Conservation (phyloP, 2,797 vertebrate species). For the Sebastes baramenuke region DNA sequence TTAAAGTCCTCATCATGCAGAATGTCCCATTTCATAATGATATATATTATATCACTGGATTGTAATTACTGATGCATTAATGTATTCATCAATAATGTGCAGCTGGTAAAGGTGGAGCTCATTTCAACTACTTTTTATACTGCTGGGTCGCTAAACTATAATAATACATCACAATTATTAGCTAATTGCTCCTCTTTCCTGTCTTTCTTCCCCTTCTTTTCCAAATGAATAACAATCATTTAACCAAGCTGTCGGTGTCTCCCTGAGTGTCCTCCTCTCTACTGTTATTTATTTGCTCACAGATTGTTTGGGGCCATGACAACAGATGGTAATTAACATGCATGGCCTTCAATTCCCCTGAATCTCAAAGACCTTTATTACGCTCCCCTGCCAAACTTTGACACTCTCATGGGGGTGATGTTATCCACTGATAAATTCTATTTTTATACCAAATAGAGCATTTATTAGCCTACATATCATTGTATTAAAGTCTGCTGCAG, state of each 20-base stretch:
- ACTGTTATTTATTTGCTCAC: slow-evolving; percentile 39
- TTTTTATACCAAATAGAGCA: slow-evolving; percentile 20
- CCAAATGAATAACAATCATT: slow-evolving; percentile 1
- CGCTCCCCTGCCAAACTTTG: slow-evolving; percentile 6
- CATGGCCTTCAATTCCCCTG: slow-evolving; percentile 36
- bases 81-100: no score
- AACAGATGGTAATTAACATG: slow-evolving; percentile 58
- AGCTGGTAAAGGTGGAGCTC: no score
- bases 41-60: no score
- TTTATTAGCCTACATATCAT: slow-evolving; percentile 9
- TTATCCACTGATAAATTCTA: neutral
- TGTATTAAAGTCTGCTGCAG: neutral
- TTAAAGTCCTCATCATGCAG: no score
- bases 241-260: neutral
- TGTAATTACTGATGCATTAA: no score
- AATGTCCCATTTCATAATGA: no score
- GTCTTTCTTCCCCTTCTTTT: neutral
- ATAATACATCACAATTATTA: no score
- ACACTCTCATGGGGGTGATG: neutral
- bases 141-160: no score
- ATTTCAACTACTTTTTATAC: no score
- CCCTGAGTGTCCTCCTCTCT: slow-evolving; percentile 9
- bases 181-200: no score
- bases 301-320: slow-evolving; percentile 35
- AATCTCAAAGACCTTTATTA: slow-evolving; percentile 25